phyloP scores from a whole-genome alignment of 2,888 invertebrate genomes.

The Toxonevra muliebris region DNA sequence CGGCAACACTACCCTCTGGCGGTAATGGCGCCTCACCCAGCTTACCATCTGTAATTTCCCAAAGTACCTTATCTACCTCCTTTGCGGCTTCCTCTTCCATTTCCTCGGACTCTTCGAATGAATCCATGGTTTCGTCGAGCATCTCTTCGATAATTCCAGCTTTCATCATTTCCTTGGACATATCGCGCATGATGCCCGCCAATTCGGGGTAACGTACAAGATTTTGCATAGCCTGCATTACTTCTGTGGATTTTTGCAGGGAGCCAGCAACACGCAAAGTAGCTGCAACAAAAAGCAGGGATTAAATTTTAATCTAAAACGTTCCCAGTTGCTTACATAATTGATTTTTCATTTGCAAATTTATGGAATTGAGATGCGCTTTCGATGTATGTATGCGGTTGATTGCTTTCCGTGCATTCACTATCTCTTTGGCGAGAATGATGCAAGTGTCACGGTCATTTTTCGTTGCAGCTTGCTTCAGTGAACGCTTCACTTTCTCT shows the following conservation, averaged over 20 bases:
- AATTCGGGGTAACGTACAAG: slow-evolving; percentile 92
- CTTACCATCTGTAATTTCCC: slow-evolving; percentile 91
- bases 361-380: slow-evolving; percentile 96
- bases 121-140: slow-evolving; percentile 97
- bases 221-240: slow-evolving; percentile 98
- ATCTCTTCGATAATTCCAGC: slow-evolving; percentile 99
- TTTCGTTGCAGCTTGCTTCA: slow-evolving; percentile 96
- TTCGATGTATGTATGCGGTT: slow-evolving; percentile 94
- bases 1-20: slow-evolving; percentile 70
- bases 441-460: slow-evolving; percentile 93
- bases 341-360: slow-evolving; percentile 98
- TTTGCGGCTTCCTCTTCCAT: slow-evolving; percentile 95
- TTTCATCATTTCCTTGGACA: slow-evolving; percentile 99
- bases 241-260: slow-evolving; percentile 94
- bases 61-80: slow-evolving; percentile 91
- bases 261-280: slow-evolving; percentile 93
- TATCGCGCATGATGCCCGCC: slow-evolving; percentile 94
- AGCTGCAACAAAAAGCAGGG: slow-evolving; percentile 68
- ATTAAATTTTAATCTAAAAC: neutral
- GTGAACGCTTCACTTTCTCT: slow-evolving; percentile 90
- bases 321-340: slow-evolving; percentile 70
- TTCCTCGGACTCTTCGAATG: slow-evolving; percentile 91
- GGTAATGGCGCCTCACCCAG: slow-evolving; percentile 90
- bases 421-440: slow-evolving; percentile 92
- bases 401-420: slow-evolving; percentile 86